Evolutionary conservation across 2,797 vertebrate species (phyloP).

Genomic region (Falco peregrinus): DNA sequence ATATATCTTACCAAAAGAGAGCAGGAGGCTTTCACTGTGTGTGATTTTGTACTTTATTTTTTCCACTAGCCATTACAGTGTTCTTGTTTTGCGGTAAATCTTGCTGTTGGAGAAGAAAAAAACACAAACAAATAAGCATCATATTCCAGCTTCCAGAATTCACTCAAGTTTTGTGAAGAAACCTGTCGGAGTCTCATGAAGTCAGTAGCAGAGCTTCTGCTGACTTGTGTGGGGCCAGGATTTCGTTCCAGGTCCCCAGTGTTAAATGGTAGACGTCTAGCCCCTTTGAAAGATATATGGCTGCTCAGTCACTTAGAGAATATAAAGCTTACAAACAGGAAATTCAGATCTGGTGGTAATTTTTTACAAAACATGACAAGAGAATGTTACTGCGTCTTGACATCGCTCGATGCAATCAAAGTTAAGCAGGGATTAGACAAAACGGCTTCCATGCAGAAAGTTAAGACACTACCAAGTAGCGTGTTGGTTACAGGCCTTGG

Average conservation of each 20-base stretch:
- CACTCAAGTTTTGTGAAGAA: conserved; percentile 8
- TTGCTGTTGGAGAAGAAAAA: neutral
- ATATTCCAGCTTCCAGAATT: conserved; percentile 8
- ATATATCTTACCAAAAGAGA: conserved; percentile 53
- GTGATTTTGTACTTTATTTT: conserved; percentile 44
- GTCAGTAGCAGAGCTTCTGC: neutral
- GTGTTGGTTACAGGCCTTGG: neutral
- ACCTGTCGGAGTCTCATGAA: neutral
- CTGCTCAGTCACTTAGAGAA: neutral
- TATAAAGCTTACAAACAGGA: neutral
- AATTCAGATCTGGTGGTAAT: neutral
- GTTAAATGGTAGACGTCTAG: neutral
- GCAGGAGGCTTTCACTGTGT: conserved; percentile 48
- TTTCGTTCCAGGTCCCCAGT: neutral
- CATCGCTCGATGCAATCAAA: neutral
- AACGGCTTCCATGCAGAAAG: neutral
- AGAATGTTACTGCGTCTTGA: neutral
- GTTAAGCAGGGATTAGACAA: neutral
- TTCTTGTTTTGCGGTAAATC: conserved; percentile 43
- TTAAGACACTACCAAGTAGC: neutral
- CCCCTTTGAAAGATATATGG: neutral
- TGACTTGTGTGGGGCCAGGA: neutral
- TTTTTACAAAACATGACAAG: neutral
- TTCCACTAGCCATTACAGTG: conserved; percentile 34
- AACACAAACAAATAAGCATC: neutral